Evolutionary conservation across 2,797 vertebrate species (phyloP), one percentile per base, ranked within the genome.

Genomic region (Anniella stebbinsi): DNA sequence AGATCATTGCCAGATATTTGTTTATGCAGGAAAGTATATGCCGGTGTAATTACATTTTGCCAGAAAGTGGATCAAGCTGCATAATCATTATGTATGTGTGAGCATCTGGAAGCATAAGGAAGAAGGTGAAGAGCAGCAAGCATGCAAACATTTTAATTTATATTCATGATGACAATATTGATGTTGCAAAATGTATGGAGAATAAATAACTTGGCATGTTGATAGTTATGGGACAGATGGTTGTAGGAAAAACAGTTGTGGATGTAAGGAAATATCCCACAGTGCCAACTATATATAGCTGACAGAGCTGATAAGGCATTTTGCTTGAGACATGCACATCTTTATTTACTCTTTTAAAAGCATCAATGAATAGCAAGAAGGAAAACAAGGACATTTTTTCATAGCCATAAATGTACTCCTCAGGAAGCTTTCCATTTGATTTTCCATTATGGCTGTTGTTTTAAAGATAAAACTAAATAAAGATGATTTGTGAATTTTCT

Each of bases 101-200:
- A 82, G 70, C 84, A 90, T 90, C 78, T 87, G 89, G 78, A 90
- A 67, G 78, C 85, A 87, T 87, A 76, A 76, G 85, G 57, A 69
- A 38, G 57, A 75, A 87, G 69, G 80, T 87, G 85, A 82, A 87
- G 54, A 83, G 87, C 78, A 76, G 28, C 78, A 76, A 89, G 41
- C 80, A 67, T 84, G 54, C 77, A 45, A 90, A 72, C 4, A 66
- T 90, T 87, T 87, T 83, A 66, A 87, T 87, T 90, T 90, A 90
- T 82, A 90, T 87, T 87, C 70, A 90, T 67, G 78, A 25, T 82
- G 80, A 54, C 57, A 88, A 66, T 88, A 88, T 82, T 87, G 41
- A 41, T 75, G 33, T 57, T 82, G n/a, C 45, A 90, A 48, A 82
- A 87, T 67, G 8, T 82, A 87, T 76, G 57, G 78, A 87, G 60